Evolutionary conservation across 2,113 vertebrate species (phyloP), one percentile per base, ranked within the genome.

Genomic region (Eulemur macaco): DNA sequence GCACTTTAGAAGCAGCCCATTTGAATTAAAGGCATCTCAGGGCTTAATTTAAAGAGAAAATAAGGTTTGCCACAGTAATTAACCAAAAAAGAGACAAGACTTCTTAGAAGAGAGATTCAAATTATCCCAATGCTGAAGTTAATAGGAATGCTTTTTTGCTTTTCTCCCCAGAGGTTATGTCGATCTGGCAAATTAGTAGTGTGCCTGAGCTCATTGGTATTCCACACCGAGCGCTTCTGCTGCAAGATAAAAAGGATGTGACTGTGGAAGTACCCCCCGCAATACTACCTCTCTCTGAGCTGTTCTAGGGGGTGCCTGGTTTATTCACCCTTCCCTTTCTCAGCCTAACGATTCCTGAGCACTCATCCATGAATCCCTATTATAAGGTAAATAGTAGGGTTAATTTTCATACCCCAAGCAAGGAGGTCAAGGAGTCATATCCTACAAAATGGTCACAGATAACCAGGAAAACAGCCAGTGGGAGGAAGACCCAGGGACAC

Each of bases 11-110:
- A 93, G 11, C 39, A 87, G 42, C 27, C 64, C 39, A 10, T 17
- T 31, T 87, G 31, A 54, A 68, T 83, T 74, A 86, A 80, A 90
- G 52, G 23, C 58, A 71, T 82, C 78, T 87, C 45, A 45, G 31
- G 18, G 20, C 54, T 91, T 88, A 39, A 93, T 60, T 77, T 91
- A 84, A 94, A 93, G 52, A 91, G 82, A 96, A 94, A 93, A 95
- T 92, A 91, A 91, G 29, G 14, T 64, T 94, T 96, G 78, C 52
- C 45, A 85, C 50, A 84, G 69, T 91, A 85, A 94, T 92, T 71
- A 94, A 81, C 81, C 42, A 81, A 71, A 86, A 81, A 45, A 74
- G 63, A 89, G 31, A 76, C 34, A 68, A 82, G 66, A 86, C 20
- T 29, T 90, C 45, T 80, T 52, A 64, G 92, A 78, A 77, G 86